Percentiles rank a stretch among this genome's conserved stretches.
Evolutionary conservation across 2,113 vertebrate species (phyloP).

Genomic region (Candoia aspera): DNA sequence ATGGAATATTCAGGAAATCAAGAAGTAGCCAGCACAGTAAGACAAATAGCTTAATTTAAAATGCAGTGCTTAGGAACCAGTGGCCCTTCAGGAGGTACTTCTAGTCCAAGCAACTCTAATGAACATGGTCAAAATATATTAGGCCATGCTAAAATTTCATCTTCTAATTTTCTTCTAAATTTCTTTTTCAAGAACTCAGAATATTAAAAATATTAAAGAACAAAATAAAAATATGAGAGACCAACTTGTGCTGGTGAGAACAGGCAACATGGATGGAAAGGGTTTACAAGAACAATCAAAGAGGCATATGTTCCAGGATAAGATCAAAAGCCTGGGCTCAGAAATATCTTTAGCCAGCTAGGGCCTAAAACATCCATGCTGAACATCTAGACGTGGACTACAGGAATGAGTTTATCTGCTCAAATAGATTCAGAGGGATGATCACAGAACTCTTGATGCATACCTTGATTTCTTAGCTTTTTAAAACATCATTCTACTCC

Average conservation of each 20-base stretch:
- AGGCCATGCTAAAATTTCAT: not conserved
- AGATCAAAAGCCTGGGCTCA: not conserved
- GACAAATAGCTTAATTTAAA: not conserved
- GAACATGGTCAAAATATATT: not conserved
- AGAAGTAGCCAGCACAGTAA: not conserved
- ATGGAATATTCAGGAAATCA: not conserved
- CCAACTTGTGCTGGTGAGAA: not conserved
- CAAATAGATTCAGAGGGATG: not conserved
- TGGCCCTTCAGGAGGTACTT: not conserved
- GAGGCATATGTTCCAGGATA: not conserved
- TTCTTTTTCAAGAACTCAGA: not conserved
- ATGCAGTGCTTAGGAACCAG: not conserved
- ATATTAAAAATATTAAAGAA: not conserved
- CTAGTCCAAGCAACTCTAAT: not conserved
- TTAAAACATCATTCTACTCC: not conserved
- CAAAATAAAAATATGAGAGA: not conserved
- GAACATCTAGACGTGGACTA: not conserved
- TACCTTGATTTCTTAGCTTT: not conserved
- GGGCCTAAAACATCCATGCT: not conserved
- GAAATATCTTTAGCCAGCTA: not conserved
- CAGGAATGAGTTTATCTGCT: not conserved
- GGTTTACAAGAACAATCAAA: not conserved
- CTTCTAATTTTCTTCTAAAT: not conserved
- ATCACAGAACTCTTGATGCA: not conserved
- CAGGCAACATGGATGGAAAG: not conserved